phyloP scores from a whole-genome alignment of 1,140 invertebrate genomes.

The Sycobia sp. region DNA sequence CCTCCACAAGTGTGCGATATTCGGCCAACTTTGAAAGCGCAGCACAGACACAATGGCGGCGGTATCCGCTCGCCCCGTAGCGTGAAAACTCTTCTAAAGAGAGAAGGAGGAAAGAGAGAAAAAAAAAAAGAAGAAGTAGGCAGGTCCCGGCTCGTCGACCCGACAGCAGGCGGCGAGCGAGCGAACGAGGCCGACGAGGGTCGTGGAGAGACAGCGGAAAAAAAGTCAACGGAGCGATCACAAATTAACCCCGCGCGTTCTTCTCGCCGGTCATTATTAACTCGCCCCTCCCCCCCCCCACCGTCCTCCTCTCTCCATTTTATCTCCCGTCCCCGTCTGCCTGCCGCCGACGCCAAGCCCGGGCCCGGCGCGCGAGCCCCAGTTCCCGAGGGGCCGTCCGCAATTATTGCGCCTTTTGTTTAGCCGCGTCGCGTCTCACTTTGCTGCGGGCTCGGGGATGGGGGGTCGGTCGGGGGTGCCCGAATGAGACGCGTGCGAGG shows the following conservation, averaged over 20 bases:
- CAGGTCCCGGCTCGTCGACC: too few species aligned
- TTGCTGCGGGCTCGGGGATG: background rate
- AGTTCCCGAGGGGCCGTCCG: conserved; percentile 43
- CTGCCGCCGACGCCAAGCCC: too few species aligned
- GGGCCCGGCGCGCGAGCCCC: background rate
- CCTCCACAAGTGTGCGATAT: too few species aligned
- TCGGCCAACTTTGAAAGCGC: too few species aligned
- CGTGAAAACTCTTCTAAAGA: background rate
- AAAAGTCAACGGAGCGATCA: conserved; percentile 48
- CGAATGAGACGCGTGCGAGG: conserved; percentile 15
- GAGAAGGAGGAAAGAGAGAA: background rate
- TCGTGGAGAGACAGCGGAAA: background rate
- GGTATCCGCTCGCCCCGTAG: background rate
- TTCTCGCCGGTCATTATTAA: conserved; percentile 53
- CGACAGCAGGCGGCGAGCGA: too few species aligned
- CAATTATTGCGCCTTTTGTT: conserved; percentile 60
- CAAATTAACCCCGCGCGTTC: conserved; percentile 54
- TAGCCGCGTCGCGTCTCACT: conserved; percentile 32
- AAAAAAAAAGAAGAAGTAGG: background rate
- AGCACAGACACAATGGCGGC: too few species aligned
- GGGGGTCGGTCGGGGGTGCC: background rate
- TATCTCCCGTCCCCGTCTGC: background rate
- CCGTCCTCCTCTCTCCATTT: too few species aligned
- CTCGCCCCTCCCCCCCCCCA: too few species aligned
- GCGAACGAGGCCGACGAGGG: too few species aligned